Percentiles rank a stretch among this genome's conserved stretches.
Evolutionary conservation across 2,888 invertebrate genomes (phyloP).

Genomic region (Aphrophora alni): DNA sequence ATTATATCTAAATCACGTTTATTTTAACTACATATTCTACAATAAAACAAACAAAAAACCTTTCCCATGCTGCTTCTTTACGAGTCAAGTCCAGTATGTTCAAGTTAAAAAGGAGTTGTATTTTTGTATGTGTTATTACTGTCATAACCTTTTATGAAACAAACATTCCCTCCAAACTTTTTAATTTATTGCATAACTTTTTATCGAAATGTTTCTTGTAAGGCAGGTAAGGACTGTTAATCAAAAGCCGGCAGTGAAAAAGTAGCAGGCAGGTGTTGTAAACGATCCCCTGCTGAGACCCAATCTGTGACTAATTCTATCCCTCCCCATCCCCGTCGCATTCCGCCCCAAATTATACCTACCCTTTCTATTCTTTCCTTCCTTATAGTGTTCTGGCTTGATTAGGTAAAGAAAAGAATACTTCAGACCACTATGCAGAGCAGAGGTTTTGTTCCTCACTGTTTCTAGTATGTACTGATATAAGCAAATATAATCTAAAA

Average conservation of each 20-base stretch:
- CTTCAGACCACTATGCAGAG: background rate
- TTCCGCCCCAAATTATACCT: background rate
- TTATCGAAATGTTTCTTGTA: background rate
- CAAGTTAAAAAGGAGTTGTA: background rate
- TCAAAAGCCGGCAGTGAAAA: constrained; percentile 4
- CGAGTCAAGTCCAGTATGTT: background rate
- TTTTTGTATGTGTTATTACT: background rate
- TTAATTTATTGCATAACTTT: background rate
- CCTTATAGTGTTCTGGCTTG: background rate
- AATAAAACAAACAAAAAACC: too few species aligned
- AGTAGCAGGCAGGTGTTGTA: constrained; percentile 3
- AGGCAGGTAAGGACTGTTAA: constrained; percentile 4
- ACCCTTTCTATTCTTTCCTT: background rate
- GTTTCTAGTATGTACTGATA: too few species aligned
- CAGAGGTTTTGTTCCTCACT: too few species aligned
- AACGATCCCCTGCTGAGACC: background rate
- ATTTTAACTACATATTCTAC: too few species aligned
- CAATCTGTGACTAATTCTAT: constrained; percentile 2
- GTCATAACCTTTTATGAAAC: constrained; percentile 9
- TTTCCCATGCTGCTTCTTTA: background rate
- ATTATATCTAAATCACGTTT: too few species aligned
- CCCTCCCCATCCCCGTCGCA: background rate
- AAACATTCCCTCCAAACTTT: background rate
- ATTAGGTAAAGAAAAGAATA: background rate
- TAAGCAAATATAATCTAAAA: too few species aligned